Evolutionary conservation across 2,888 invertebrate species (phyloP), one percentile per base, ranked within the genome.

Genomic region (Caenorhabditis sp.): DNA sequence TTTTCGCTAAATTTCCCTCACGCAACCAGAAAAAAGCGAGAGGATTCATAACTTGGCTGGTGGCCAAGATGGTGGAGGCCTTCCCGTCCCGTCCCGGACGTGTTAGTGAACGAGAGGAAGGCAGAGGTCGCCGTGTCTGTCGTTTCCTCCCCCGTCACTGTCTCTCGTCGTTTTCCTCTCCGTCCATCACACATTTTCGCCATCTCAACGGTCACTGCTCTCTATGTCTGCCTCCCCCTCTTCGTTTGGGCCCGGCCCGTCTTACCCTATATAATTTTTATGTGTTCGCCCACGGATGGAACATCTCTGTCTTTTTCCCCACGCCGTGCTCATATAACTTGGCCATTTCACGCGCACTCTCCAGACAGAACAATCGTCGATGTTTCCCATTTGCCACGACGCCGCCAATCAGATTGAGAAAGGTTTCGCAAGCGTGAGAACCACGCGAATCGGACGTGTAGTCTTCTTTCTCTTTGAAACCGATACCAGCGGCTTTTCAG

Each of bases 41-140:
- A 35, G 32, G 61, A 61, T 70, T 70, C 58, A 70, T 70, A 70
- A 70, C 53, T 70, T 70, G 70, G 70, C 70, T n/a, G 40, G 32
- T 47, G 35, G 61, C 70, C 70, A 70, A 70, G 61, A 70, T 50
- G 53, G 55, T 55, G 28, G n/a, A n/a, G n/a, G 51, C 9, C 51
- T 13, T 26, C 51, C 28, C 55, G 55, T n/a, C 47, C 47, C 47
- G 47, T 47, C 47, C 47, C 18, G 47, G 47, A 2, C 40, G 40
- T 40, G 47, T 18, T 47, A 47, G 47, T 47, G 47, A 47, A 47
- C 47, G 47, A 47, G 47, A 18, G 47, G 18, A n/a, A 9, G 3
- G 15, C 2, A 53, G 24, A 53, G 53, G 40, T 32, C 65, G 20
- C 13, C 26, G 26, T 24, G 26, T 26, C 68, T 35, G 11, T 47